Evolutionary conservation across 2,113 vertebrate genomes (phyloP).

Genomic region (Thinocorus orbignyianus): DNA sequence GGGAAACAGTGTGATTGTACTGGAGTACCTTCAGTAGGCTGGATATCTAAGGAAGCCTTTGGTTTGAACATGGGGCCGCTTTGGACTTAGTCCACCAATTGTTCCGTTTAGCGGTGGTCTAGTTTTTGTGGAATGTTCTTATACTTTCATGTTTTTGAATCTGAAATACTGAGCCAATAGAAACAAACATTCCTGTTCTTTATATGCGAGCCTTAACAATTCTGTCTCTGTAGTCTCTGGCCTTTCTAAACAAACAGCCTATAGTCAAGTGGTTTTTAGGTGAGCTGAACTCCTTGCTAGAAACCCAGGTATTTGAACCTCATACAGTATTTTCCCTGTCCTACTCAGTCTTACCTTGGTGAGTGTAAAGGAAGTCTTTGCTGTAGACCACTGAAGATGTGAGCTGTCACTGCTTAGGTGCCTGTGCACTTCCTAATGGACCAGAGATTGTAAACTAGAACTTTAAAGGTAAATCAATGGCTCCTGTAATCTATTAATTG

Average conservation of each 20-base stretch:
- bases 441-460: not conserved
- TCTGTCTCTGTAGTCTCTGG: not conserved
- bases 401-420: not conserved
- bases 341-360: not conserved
- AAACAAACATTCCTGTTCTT: not conserved
- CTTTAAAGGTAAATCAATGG: constrained; percentile 14
- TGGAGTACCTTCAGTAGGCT: not conserved
- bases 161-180: not conserved
- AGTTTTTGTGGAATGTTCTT: not conserved
- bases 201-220: not conserved
- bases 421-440: not conserved
- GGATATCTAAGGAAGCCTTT: not conserved
- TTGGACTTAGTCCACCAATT: no score
- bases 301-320: not conserved
- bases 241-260: not conserved
- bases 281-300: not conserved
- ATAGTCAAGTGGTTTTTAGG: not conserved
- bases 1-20: accelerated
- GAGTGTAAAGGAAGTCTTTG: not conserved
- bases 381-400: not conserved
- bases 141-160: not conserved
- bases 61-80: not conserved
- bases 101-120: not conserved
- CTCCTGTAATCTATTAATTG: constrained; percentile 2
- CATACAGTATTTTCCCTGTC: accelerated